Base-by-base conservation (phyloP, 2,888 invertebrate species). In the Torymus aiolomorphi region DNA sequence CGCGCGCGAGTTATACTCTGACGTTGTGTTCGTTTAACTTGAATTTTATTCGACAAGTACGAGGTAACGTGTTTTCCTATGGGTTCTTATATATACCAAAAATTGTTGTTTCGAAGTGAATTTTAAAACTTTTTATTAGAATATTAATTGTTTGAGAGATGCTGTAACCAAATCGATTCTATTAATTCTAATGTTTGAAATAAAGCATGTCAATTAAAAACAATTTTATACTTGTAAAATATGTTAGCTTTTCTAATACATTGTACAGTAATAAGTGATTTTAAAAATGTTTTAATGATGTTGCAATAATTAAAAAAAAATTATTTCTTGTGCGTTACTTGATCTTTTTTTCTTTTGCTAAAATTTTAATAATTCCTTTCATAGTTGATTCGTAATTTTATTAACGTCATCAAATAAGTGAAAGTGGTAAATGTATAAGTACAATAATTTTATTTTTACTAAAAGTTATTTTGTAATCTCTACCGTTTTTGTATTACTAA, bases 141-240 rank as follows among this genome's bases (percentile, higher is more conserved):
- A 42, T 42, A 10, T 18, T 57, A 11, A 57, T 11, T 57, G n/a
- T 57, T 16, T 16, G 56, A 18, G 18, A 10, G 18, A 16, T 18
- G 18, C 18, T 57, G 16, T 57, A 42, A 42, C 42, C 42, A 42
- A 42, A 42, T 42, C 42, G 42, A 42, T 42, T 42, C 5, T 42
- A 42, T 42, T 42, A 42, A 14, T 42, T 42, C 42, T 42, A 42
- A 42, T 42, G 42, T 70, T 31, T 57, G 10, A 49, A 56, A 56
- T 65, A 20, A 63, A 31, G 31, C 14, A 20, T 65, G 73, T 74
- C 73, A 74, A 74, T 74, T 74, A 74, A 65, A 65, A 20, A 13
- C 18, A 49, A 49, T 65, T 74, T 74, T 74, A 65, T 42, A 74
- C 20, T 57, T 57, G 20, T 57, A 56, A 42, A 65, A 65, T 74